Conservation (phyloP, 2,888 invertebrate genomes). For the Silvanus unidentatus region DNA sequence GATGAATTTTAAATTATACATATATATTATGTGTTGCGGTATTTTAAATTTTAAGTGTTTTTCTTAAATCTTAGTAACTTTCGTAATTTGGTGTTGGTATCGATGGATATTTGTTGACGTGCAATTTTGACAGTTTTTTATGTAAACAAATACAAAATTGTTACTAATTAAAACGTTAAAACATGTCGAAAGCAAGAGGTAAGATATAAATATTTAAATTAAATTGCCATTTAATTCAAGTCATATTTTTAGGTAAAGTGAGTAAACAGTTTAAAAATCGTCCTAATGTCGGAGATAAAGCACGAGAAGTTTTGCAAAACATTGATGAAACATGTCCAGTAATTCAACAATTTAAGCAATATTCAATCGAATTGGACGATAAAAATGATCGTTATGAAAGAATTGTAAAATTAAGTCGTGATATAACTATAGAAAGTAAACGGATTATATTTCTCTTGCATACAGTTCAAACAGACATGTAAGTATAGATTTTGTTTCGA, state of each 20-base stretch:
- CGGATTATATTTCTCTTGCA: slow-evolving; percentile 82
- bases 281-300: slow-evolving; percentile 43
- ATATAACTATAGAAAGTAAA: slow-evolving; percentile 86
- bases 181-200: slow-evolving; percentile 17
- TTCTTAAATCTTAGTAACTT: too few species aligned
- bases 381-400: slow-evolving; percentile 81
- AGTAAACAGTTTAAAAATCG: slow-evolving; percentile 20
- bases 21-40: too few species aligned
- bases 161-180: too few species aligned
- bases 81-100: too few species aligned
- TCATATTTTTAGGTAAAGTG: slow-evolving; percentile 14
- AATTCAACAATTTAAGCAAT: slow-evolving; percentile 59
- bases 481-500: slow-evolving; percentile 17
- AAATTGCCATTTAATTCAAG: not conserved
- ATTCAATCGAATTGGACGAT: slow-evolving; percentile 60
- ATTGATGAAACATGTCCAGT: slow-evolving; percentile 51
- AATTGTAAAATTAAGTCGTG: slow-evolving; percentile 73
- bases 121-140: too few species aligned
- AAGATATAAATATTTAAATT: slow-evolving; percentile 1
- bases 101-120: too few species aligned
- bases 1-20: too few species aligned
- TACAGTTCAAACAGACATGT: slow-evolving; percentile 46
- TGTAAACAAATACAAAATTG: too few species aligned
- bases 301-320: slow-evolving; percentile 43
- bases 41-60: too few species aligned